These are phyloP conservation scores for Rutilus rutilus DNA, from an alignment of 2,113 vertebrate genomes.

Conservation along the genomic window DNA sequence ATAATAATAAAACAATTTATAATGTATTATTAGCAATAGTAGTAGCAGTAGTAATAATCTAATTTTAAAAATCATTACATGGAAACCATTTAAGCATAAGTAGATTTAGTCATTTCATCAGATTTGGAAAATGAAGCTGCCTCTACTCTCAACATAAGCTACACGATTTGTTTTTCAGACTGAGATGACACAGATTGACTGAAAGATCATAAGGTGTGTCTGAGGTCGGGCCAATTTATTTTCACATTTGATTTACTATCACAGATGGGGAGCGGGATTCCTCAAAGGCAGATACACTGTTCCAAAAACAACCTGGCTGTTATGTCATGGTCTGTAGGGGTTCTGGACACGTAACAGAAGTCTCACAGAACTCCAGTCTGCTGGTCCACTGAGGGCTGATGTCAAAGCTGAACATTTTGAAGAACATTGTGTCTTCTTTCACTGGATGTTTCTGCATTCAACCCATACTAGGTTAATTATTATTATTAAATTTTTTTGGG, in stretches of 20 bases:
- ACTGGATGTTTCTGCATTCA: not conserved
- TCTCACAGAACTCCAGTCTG: not conserved
- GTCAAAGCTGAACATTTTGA: not conserved
- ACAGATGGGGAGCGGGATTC: not conserved
- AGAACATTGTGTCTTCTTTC: not conserved
- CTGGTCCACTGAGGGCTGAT: not conserved
- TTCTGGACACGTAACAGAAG: not conserved
- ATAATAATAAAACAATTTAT: no score
- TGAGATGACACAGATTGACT: not conserved
- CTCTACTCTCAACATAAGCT: not conserved
- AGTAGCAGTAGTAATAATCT: no score
- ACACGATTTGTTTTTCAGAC: not conserved
- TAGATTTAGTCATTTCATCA: not conserved
- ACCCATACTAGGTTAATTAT: not conserved
- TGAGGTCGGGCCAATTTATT: not conserved
- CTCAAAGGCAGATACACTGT: not conserved
- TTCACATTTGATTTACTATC: not conserved
- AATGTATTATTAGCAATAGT: no score
- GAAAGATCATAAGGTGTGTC: not conserved
- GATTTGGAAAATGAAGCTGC: not conserved
- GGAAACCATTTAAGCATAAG: not conserved
- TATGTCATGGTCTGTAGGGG: not conserved
- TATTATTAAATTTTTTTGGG: no score
- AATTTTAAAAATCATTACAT: not conserved
- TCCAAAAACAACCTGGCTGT: not conserved